Base-by-base conservation (phyloP, 2,113 vertebrate species). In the Oxyura jamaicensis region DNA sequence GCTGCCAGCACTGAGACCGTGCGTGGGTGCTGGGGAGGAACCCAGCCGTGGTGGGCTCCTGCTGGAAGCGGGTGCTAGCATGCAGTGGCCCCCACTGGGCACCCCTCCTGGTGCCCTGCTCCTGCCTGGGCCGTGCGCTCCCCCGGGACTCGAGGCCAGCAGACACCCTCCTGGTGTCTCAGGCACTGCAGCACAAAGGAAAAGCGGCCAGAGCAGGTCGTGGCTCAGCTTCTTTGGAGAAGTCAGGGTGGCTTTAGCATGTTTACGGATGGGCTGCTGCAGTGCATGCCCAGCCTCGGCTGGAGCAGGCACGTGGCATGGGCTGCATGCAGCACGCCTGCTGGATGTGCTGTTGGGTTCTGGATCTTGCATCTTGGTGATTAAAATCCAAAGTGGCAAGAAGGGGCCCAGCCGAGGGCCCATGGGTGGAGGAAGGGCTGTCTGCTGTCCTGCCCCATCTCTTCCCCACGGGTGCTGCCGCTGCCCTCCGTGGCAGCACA, bases 281-380 rank as follows among this genome's bases (percentile, higher is more conserved):
- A 2, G 19, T 1, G 22, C 69, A 44, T 2, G 1, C 74, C 52
- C 44, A 17, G 31, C 29, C 36, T 10, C 5, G 14, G 19, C 5
- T 0, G 58, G 48, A 14, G 20, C 75, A 11, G 16, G 13, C 12
- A 3, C 6, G 0, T 9, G 1, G 4, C 0, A 0, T 12, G 1
- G 8, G 55, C 60, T 2, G 3, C 0, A 2, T 0, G 5, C 3
- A 0, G 13, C 3, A 18, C 20, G 9, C 1, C 26, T 4, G 44
- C 31, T 42, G 58, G 35, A 7, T 22, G n/a, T 50, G 86, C 66
- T 3, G 42, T 29, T 16, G 11, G 4, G 7, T 36, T 19, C 55
- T 55, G 46, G 35, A 74, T 3, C 69, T 65, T 5, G 13, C 33
- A 1, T 1, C 50, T 31, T 10, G 22, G n/a, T 7, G 8, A 29